Evolutionary conservation across 2,888 invertebrate genomes (phyloP).

Genomic region (Dorcus parallelipipedus): DNA sequence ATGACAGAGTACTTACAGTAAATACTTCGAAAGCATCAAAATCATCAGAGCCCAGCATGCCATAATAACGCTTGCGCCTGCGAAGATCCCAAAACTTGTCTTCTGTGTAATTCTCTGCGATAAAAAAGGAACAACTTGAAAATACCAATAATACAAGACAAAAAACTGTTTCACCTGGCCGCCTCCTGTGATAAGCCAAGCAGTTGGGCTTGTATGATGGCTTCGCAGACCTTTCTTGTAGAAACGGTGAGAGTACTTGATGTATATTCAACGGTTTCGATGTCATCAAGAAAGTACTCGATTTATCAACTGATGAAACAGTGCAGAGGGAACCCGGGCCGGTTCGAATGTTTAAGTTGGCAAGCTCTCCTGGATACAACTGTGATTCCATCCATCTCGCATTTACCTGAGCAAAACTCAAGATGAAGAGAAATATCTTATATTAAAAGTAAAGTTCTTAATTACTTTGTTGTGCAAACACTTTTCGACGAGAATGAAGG

Average conservation of each 20-base stretch:
- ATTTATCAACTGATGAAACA: conserved; percentile 57
- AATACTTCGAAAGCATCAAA: conserved; percentile 42
- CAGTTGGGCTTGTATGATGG: not conserved
- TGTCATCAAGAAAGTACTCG: conserved; percentile 48
- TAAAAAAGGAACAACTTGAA: conserved; percentile 54
- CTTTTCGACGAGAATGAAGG: conserved; percentile 52
- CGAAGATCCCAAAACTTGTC: not conserved
- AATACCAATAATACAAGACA: not conserved
- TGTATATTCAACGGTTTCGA: not conserved
- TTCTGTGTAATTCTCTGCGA: not conserved
- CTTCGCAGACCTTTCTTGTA: not conserved
- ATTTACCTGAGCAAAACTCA: conserved; percentile 33
- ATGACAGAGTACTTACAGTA: conserved; percentile 32
- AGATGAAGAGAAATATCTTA: not conserved
- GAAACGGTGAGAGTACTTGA: not conserved
- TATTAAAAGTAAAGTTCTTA: not conserved
- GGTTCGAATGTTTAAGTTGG: conserved; percentile 52
- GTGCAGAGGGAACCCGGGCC: conserved; percentile 57
- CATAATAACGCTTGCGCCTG: not conserved
- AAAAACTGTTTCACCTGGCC: conserved; percentile 9
- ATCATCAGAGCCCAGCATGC: conserved; percentile 33
- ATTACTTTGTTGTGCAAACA: conserved; percentile 56
- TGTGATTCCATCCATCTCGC: conserved; percentile 50
- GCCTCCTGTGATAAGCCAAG: not conserved
- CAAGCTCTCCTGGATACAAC: conserved; percentile 52